These are phyloP conservation scores for Gambusia affinis DNA, from an alignment of 2,113 vertebrate species.

Conservation along the genomic window DNA sequence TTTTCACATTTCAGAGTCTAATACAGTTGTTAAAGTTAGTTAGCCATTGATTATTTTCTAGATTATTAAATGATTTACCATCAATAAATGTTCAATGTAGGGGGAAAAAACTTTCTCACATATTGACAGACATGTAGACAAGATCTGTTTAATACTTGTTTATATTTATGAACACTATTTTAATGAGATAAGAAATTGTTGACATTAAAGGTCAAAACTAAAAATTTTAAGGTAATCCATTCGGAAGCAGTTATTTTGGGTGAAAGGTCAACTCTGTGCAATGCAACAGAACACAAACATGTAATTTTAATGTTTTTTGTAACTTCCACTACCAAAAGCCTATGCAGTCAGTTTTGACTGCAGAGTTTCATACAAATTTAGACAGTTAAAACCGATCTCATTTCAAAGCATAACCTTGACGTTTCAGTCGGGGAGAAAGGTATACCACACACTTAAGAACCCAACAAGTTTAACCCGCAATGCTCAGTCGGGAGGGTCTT, in stretches of 20 bases:
- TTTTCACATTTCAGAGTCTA: no score
- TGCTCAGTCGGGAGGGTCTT: slow-evolving; percentile 31
- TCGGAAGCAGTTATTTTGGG: background rate
- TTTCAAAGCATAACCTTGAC: slow-evolving; percentile 44
- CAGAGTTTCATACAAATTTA: background rate
- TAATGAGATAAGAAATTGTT: no score
- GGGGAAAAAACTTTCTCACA: no score
- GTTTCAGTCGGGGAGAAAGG: slow-evolving; percentile 24
- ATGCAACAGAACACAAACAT: background rate
- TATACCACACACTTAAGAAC: background rate
- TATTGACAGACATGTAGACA: no score
- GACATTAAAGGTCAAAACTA: no score
- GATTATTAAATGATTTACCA: no score
- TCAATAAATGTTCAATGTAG: no score
- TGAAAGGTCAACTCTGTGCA: background rate
- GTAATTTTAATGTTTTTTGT: background rate
- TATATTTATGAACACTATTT: no score
- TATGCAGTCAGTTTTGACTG: background rate
- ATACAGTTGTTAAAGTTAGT: no score
- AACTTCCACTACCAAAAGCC: background rate
- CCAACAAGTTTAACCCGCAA: slow-evolving; percentile 28
- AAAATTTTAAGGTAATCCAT: background rate
- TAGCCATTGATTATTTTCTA: no score
- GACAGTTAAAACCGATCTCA: slow-evolving; percentile 1
- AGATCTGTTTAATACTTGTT: no score